Percentiles rank a stretch among this genome's conserved stretches.
phyloP scores from a whole-genome alignment of 2,797 vertebrate species.

The Enteromius viviparus region DNA sequence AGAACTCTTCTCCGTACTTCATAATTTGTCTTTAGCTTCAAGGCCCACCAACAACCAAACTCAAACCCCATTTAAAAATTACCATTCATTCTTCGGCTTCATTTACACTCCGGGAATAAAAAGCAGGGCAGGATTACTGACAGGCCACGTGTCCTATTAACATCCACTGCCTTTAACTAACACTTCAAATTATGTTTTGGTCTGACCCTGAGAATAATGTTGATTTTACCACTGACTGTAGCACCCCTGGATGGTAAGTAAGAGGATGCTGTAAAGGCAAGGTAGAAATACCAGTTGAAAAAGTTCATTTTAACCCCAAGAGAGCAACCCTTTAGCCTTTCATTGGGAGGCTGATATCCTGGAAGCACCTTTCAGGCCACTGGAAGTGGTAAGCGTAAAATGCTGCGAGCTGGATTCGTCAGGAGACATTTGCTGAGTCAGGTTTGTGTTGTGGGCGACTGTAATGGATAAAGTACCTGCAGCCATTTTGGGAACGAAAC shows the following conservation, averaged over 20 bases:
- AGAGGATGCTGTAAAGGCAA: constrained; percentile 8
- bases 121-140: background rate
- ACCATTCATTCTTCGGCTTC: background rate
- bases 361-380: constrained; percentile 44
- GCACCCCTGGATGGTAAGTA: constrained; percentile 31
- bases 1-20: background rate
- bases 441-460: constrained; percentile 9
- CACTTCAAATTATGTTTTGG: background rate
- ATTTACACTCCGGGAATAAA: background rate
- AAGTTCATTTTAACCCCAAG: constrained; percentile 50
- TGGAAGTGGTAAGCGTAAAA: constrained; percentile 5
- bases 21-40: constrained; percentile 1
- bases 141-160: background rate
- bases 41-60: background rate
- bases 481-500: constrained; percentile 29
- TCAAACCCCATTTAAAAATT: background rate
- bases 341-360: constrained; percentile 49
- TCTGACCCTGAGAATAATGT: constrained; percentile 31
- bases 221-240: constrained; percentile 14
- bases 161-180: background rate
- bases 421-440: constrained; percentile 37
- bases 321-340: constrained; percentile 43
- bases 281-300: constrained; percentile 4
- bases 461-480: constrained; percentile 26
- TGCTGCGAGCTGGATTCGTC: background rate